Evolutionary conservation across 2,797 vertebrate species (phyloP), one percentile per base, ranked within the genome.

Genomic region (Falco rusticolus): DNA sequence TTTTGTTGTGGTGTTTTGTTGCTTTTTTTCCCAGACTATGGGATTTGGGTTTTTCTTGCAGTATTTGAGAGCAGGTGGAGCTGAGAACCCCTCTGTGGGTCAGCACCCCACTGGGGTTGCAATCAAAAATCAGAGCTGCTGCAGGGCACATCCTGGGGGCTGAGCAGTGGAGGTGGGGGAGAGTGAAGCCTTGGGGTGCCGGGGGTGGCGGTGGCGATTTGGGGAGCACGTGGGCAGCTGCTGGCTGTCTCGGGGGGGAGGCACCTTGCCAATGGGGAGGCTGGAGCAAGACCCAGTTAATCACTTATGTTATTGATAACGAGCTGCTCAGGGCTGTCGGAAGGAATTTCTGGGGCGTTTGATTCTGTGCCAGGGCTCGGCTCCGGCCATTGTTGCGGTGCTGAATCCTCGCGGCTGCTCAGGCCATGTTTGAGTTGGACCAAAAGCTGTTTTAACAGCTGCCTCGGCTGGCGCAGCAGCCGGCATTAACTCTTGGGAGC

Each of bases 371-470:
- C 89, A 89, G 29, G 54, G 53, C 70, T 77, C 83, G n/a, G 90
- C 90, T 51, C 90, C 20, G 87, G 90, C 94, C 43, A 28, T 97
- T 85, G 96, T 96, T 59, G n/a, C 51, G 86, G 90, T n/a, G 60
- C 94, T 92, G 96, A 47, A 70, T 81, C 61, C 60, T 37, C n/a
- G 34, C 50, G 61, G 86, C 93, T 86, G 92, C 93, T 87, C 16
- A 9, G 65, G 92, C 77, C 9, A 18, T 96, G 96, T 97, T 97
- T 97, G 92, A 25, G 64, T 97, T 98, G 97, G 97, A 97, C 70
- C 84, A 10, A 37, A 69, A 75, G 91, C 89, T 97, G 94, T 97
- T 97, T 97, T 89, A 93, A 97, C 95, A 97, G 97, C 97, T 98
- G 96, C 88, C 64, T 14, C 7, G 7, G 48, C 93, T n/a, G 25